Evolutionary conservation across 2,888 invertebrate genomes (phyloP).

Genomic region (Drosophila rubida): DNA sequence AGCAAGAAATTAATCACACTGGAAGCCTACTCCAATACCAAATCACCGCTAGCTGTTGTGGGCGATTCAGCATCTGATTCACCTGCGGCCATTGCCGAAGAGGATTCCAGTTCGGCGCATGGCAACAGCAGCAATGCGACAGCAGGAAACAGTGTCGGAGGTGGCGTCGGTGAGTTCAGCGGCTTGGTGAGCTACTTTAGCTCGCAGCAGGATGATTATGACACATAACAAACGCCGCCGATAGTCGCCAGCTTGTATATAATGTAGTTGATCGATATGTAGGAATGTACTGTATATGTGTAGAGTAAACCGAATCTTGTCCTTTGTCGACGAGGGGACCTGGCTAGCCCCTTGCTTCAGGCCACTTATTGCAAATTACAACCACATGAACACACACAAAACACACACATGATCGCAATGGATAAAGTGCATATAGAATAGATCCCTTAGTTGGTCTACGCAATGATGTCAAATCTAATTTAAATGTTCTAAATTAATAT

Average conservation of each 20-base stretch:
- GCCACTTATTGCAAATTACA: slow-evolving; percentile 49
- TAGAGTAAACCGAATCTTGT: slow-evolving; percentile 29
- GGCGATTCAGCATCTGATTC: slow-evolving; percentile 72
- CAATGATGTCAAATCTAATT: slow-evolving; percentile 14
- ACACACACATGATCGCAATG: slow-evolving; percentile 24
- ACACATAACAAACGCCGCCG: slow-evolving; percentile 87
- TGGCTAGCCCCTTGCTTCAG: slow-evolving; percentile 35
- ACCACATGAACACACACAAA: slow-evolving; percentile 1
- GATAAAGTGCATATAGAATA: slow-evolving; percentile 50
- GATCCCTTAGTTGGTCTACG: slow-evolving; percentile 5
- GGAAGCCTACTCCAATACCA: slow-evolving; percentile 80
- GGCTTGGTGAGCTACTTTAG: slow-evolving; percentile 97
- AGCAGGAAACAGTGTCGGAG: slow-evolving; percentile 47
- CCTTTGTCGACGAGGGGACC: slow-evolving; percentile 13
- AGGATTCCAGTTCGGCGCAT: slow-evolving; percentile 76
- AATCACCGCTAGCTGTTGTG: slow-evolving; percentile 74
- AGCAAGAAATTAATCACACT: slow-evolving; percentile 83
- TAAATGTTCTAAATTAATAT: slow-evolving; percentile 30
- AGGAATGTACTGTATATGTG: slow-evolving; percentile 34
- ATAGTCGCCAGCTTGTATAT: slow-evolving; percentile 64
- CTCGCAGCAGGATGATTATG: slow-evolving; percentile 95
- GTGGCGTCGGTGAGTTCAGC: slow-evolving; percentile 90
- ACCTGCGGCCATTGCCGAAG: slow-evolving; percentile 71
- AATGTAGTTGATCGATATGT: slow-evolving; percentile 58
- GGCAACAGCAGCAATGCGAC: slow-evolving; percentile 70